phyloP scores from a whole-genome alignment of 2,888 invertebrate species.

The Doris montereyensis region DNA sequence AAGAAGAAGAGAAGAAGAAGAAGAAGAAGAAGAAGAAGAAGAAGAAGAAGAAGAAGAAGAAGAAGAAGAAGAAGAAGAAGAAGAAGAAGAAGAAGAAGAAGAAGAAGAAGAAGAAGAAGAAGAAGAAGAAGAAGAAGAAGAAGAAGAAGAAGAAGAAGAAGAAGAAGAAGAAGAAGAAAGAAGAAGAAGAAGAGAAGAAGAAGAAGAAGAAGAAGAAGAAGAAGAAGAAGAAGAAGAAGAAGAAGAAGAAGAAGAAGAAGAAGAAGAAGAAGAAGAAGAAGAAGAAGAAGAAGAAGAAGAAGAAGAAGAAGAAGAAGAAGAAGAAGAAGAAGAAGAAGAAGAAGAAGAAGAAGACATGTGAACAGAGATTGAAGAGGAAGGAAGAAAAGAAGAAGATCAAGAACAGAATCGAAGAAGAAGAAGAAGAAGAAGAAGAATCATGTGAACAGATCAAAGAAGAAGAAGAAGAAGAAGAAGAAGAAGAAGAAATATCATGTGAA shows the following conservation, averaged over 20 bases:
- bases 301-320: not conserved
- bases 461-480: too few relatives aligned
- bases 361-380: not conserved
- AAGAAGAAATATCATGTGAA: too few relatives aligned
- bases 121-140: not conserved
- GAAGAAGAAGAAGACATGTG: not conserved
- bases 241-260: not conserved
- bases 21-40: not conserved
- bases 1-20: not conserved
- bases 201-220: not conserved
- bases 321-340: not conserved
- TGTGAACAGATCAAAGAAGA: too few relatives aligned
- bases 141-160: not conserved
- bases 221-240: not conserved
- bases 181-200: not conserved
- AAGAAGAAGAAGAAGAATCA: too few relatives aligned
- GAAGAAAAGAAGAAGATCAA: not conserved
- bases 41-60: not conserved
- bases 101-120: not conserved
- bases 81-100: conserved; percentile 2
- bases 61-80: not conserved
- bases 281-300: not conserved
- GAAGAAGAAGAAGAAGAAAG: not conserved
- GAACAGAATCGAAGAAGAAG: too few relatives aligned
- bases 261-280: not conserved